Evolutionary conservation across 92 coral and sea anemone genomes (phyloP).

Genomic region (Pocillopora meandrina): DNA sequence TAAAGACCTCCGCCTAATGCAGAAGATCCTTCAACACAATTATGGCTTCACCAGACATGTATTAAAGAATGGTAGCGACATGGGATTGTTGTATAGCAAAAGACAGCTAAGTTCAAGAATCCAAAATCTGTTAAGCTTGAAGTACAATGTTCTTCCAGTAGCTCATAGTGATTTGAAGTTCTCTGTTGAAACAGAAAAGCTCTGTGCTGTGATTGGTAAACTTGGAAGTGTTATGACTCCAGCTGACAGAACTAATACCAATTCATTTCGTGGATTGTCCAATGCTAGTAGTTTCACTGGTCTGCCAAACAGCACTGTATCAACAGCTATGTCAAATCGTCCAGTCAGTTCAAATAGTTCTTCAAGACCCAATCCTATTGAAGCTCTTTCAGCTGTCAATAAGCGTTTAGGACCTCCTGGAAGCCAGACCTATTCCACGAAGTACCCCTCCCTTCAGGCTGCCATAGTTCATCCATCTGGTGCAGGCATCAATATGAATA

Average conservation of each 20-base stretch:
- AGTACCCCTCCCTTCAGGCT: slow-evolving; percentile 46
- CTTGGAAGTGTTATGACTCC: slow-evolving; percentile 95
- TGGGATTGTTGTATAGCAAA: slow-evolving; percentile 85
- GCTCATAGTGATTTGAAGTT: slow-evolving; percentile 97
- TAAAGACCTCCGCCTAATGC: slow-evolving; percentile 92
- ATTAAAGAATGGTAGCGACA: slow-evolving; percentile 83
- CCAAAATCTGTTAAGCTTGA: slow-evolving; percentile 89
- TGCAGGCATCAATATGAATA: slow-evolving; percentile 25
- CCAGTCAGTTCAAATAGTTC: slow-evolving; percentile 13
- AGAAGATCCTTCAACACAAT: slow-evolving; percentile 91
- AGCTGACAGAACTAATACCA: slow-evolving; percentile 60
- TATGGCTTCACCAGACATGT: slow-evolving; percentile 96
- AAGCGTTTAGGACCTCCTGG: slow-evolving; percentile 67
- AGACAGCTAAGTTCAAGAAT: slow-evolving; percentile 95
- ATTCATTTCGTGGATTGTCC: slow-evolving; percentile 41
- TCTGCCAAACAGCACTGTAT: slow-evolving; percentile 1
- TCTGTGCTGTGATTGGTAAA: slow-evolving; percentile 75
- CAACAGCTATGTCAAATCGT: slow-evolving; percentile 24
- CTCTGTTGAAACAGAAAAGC: slow-evolving; percentile 87
- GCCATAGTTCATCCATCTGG: slow-evolving; percentile 51
- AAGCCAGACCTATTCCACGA: slow-evolving; percentile 17
- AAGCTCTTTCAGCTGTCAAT: slow-evolving; percentile 75
- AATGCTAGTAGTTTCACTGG: slow-evolving; percentile 34
- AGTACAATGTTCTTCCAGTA: slow-evolving; percentile 92
- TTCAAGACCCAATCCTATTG: slow-evolving; percentile 68